A percentile compares a stretch with the other conserved stretches of the same genome.
These are phyloP conservation scores for Timema podura DNA, from an alignment of 2,888 invertebrate genomes.

Conservation along the genomic window DNA sequence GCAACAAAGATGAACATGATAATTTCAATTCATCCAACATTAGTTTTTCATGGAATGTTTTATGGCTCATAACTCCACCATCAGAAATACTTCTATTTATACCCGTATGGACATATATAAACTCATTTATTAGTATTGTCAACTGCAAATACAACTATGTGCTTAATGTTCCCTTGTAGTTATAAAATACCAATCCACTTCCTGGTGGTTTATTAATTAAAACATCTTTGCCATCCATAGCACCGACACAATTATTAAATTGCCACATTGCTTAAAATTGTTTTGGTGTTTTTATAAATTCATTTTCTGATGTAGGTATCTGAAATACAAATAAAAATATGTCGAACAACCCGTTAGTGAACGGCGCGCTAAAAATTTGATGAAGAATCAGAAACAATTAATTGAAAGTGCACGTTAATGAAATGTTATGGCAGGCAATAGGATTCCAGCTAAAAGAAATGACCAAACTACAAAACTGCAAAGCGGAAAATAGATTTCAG, in stretches of 20 bases:
- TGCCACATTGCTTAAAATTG: slow-evolving; percentile 4
- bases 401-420: neutral
- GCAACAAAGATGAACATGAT: slow-evolving; percentile 12
- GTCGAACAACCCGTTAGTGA: neutral
- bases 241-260: neutral
- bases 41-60: slow-evolving; percentile 26
- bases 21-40: slow-evolving; percentile 24
- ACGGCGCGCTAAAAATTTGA: neutral
- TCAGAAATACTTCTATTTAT: slow-evolving; percentile 7
- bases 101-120: slow-evolving; percentile 9
- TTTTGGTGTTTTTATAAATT: neutral
- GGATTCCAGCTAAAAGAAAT: slow-evolving; percentile 5
- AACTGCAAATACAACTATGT: neutral
- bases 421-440: neutral
- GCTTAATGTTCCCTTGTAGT: slow-evolving; percentile 12
- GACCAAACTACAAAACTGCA: neutral
- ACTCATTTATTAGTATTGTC: neutral
- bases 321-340: slow-evolving; percentile 5
- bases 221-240: slow-evolving; percentile 2
- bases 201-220: slow-evolving; percentile 5
- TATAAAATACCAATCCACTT: slow-evolving; percentile 9
- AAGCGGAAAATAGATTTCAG: neutral
- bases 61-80: slow-evolving; percentile 17
- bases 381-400: neutral
- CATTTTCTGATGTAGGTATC: neutral